phyloP scores from a whole-genome alignment of 2,888 invertebrate genomes.

The Lasius fuliginosus region DNA sequence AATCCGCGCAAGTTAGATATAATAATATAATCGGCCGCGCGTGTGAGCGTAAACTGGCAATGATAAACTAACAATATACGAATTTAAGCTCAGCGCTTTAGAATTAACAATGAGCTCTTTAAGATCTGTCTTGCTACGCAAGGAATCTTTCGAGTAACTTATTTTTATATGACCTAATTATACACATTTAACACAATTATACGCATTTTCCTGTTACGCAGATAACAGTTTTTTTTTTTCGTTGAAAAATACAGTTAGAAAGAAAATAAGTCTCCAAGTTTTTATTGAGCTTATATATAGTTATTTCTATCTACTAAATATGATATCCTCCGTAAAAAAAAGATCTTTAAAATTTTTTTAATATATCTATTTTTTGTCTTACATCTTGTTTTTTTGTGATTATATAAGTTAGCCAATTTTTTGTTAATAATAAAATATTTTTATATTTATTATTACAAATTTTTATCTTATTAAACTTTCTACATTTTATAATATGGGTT shows the following conservation, averaged over 20 bases:
- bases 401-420: background rate
- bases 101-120: conserved; percentile 9
- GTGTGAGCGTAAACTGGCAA: conserved; percentile 16
- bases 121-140: background rate
- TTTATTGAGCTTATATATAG: background rate
- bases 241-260: background rate
- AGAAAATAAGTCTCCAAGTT: background rate
- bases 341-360: background rate
- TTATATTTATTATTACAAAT: background rate
- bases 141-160: conserved; percentile 25
- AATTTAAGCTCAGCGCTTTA: background rate
- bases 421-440: background rate
- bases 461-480: background rate
- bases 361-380: background rate
- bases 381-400: background rate
- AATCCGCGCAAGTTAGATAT: conserved; percentile 24
- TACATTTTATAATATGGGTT: background rate
- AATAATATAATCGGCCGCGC: conserved; percentile 7
- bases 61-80: conserved; percentile 24
- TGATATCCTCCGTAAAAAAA: background rate
- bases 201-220: background rate
- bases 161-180: background rate
- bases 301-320: background rate
- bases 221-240: background rate
- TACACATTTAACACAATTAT: background rate